Base-by-base conservation (phyloP, 2,113 vertebrate species). In the Eidolon helvum region DNA sequence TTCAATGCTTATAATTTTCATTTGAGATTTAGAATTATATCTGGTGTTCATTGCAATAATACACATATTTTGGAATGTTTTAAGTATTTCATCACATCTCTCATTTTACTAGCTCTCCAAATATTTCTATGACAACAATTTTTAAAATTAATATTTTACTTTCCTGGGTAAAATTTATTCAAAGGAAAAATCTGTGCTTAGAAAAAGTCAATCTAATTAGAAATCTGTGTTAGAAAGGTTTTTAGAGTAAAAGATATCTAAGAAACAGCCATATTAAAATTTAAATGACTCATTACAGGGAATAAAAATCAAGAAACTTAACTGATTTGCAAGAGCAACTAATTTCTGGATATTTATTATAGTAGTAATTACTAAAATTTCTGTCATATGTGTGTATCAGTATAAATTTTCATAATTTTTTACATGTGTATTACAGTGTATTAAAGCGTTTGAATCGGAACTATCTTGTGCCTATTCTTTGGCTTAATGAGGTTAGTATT, bases 401-500 rank as follows among this genome's bases (percentile, higher is more conserved):
- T 72, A 75, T 33, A 35, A 69, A 66, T 95, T 94, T 91, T 68
- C 21, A 86, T 84, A 87, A 87, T 80, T 55, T 98, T 98, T 79
- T 89, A n/a, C 30, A 96, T 72, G 93, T 92, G 26, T 96, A 45
- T 97, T 98, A 78, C 98, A 99, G 99, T 0, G 94, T 99, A 86
- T 97, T 99, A 59, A 98, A 98, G 87, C 96, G 98, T 57, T 94
- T 99, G 71, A 98, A 98, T 86, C 82, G 93, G 0, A 59, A 98
- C 61, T 99, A 99, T 5, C 0, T 99, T 71, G 99, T 99, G 86
- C 99, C 99, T 85, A 0, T 99, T 87, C 96, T 99, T 93, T 99
- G 99, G 99, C 98, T 99, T 84, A 99, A 99, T 97, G 99, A 99
- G 99, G 99, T 99, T 90, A 98, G 99, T 98, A 94, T 93, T 97